Conservation (phyloP, 2,113 vertebrate species). For the Candoia aspera region DNA sequence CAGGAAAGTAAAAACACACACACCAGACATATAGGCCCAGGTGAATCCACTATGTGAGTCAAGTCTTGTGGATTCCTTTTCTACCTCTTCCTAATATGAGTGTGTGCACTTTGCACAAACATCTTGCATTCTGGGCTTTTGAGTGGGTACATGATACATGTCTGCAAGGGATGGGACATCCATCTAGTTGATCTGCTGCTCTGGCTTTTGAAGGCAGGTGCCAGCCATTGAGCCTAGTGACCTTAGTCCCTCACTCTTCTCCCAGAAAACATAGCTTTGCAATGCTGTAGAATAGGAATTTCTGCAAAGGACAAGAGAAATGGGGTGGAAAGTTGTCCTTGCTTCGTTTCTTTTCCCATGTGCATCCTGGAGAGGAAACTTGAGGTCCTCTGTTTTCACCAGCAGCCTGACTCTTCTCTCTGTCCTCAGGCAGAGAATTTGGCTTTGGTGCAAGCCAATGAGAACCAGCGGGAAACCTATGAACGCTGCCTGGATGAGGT, state of each 20-base stretch:
- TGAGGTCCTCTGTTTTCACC: background rate
- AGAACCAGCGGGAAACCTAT: constrained; percentile 92
- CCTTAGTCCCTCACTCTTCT: background rate
- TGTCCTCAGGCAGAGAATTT: constrained; percentile 87
- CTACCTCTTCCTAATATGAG: background rate
- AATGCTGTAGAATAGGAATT: background rate
- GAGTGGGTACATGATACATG: background rate
- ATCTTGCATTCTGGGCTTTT: background rate
- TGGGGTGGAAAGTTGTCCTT: background rate
- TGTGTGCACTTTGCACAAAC: background rate
- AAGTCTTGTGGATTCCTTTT: background rate
- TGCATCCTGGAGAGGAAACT: background rate
- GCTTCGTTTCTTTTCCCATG: background rate
- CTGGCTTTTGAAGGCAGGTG: background rate
- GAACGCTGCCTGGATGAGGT: constrained; percentile 96
- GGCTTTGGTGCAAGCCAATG: constrained; percentile 88
- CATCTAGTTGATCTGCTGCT: background rate
- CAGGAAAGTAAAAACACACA: background rate
- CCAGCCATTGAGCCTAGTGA: background rate
- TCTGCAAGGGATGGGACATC: background rate
- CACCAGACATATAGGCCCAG: background rate
- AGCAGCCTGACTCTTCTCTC: background rate
- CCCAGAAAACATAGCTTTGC: background rate
- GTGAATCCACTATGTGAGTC: background rate
- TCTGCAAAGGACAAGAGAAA: background rate